These are phyloP conservation scores for Anthoscopus minutus DNA, from an alignment of 2,113 vertebrate species.

Conservation along the genomic window DNA sequence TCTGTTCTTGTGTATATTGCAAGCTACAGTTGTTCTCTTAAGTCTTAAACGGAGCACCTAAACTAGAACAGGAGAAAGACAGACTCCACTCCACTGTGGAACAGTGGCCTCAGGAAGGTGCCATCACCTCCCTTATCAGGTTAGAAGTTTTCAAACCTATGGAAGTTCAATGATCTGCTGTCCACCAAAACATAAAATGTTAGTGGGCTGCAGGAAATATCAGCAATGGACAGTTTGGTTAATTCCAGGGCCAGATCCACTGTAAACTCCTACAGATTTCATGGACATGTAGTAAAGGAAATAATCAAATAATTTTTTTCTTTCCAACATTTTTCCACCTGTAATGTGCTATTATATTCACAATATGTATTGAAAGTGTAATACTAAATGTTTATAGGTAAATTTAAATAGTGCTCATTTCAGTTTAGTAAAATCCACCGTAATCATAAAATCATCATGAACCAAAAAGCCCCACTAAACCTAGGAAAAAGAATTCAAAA, in stretches of 20 bases:
- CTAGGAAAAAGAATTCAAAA: neutral
- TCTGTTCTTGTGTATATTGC: neutral
- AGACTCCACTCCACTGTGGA: neutral
- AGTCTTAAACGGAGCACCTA: neutral
- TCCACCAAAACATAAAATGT: neutral
- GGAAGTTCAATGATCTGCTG: neutral
- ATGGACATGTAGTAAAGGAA: neutral
- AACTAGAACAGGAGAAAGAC: neutral
- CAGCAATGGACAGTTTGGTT: neutral
- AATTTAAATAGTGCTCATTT: neutral
- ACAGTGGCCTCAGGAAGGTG: neutral
- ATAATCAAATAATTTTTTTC: neutral
- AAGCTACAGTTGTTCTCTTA: neutral
- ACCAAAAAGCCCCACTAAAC: neutral
- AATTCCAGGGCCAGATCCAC: neutral
- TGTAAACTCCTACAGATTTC: neutral
- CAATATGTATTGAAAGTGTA: neutral
- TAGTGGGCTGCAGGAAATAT: neutral
- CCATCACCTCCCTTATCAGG: neutral
- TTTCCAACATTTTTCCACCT: neutral
- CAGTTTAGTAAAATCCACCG: neutral
- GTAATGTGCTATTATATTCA: neutral
- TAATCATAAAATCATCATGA: neutral
- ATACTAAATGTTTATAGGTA: neutral
- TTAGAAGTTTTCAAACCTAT: neutral